These are phyloP conservation scores for Dendrolimus punctatus DNA, from an alignment of 1,140 invertebrate species.

Conservation along the genomic window DNA sequence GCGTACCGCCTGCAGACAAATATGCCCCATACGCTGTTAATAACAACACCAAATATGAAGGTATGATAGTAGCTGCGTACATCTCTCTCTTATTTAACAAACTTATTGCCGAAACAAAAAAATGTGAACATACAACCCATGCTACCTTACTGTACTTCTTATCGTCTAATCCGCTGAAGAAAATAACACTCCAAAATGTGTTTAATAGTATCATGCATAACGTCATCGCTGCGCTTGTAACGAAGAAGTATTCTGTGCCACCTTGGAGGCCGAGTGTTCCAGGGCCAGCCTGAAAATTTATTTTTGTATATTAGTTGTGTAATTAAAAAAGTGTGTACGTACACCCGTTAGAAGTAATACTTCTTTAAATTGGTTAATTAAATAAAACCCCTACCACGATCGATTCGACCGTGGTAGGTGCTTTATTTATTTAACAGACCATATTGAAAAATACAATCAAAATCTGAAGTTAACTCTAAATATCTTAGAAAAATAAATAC, in stretches of 20 bases:
- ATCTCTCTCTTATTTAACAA: conserved; percentile 83
- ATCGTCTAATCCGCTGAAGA: conserved; percentile 90
- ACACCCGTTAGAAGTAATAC: too few relatives aligned
- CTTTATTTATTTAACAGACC: too few relatives aligned
- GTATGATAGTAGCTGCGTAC: conserved; percentile 81
- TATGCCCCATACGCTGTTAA: conserved; percentile 82
- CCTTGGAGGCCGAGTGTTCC: conserved; percentile 92
- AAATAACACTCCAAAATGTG: conserved; percentile 96
- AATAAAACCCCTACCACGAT: too few relatives aligned
- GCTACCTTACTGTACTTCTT: conserved; percentile 81
- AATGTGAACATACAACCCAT: conserved; percentile 87
- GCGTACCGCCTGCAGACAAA: conserved; percentile 81
- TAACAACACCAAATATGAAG: conserved; percentile 80
- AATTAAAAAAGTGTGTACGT: too few relatives aligned
- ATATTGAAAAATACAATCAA: too few relatives aligned
- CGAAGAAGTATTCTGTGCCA: conserved; percentile 91
- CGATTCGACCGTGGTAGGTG: too few relatives aligned
- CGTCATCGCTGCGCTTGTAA: conserved; percentile 90
- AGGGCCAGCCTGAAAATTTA: conserved; percentile 79
- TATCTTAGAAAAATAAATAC: too few relatives aligned
- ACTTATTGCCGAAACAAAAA: conserved; percentile 89
- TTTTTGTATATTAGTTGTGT: neutral
- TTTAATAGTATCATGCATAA: conserved; percentile 93
- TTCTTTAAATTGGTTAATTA: too few relatives aligned
- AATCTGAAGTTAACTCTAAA: too few relatives aligned